Conservation (phyloP, 2,888 invertebrate genomes). For the Amphipoea oculea region DNA sequence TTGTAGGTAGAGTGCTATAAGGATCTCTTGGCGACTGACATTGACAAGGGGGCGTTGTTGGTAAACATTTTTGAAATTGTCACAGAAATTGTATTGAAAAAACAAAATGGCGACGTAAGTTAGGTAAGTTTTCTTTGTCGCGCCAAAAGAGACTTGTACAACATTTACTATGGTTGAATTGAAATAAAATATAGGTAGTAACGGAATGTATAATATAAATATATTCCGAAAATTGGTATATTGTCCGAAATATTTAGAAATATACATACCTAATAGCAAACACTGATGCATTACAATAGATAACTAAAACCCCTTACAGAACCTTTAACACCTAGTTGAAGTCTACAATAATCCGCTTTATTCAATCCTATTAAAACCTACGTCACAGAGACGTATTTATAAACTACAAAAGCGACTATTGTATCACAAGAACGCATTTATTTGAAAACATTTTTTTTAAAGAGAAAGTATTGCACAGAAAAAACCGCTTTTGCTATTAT, state of each 20-base stretch:
- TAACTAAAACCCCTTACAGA: constrained; percentile 36
- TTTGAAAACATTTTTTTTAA: constrained; percentile 11
- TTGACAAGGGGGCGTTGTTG: not conserved
- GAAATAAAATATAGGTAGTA: not conserved
- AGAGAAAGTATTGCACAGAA: constrained; percentile 33
- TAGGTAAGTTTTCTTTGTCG: not conserved
- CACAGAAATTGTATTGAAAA: not conserved
- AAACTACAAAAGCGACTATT: constrained; percentile 25
- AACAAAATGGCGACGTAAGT: too few species aligned
- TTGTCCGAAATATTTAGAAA: not conserved
- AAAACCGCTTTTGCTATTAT: constrained; percentile 2
- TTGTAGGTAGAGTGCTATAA: not conserved
- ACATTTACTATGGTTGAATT: not conserved
- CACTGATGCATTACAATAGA: not conserved
- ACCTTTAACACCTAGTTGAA: constrained; percentile 43
- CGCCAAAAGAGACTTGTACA: not conserved
- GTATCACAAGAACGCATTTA: constrained; percentile 21
- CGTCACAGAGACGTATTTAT: constrained; percentile 23
- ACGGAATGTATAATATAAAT: too few species aligned
- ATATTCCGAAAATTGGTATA: too few species aligned
- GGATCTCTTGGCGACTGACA: too few species aligned
- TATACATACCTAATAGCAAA: not conserved
- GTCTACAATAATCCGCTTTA: constrained; percentile 54
- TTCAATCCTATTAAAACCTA: constrained; percentile 50
- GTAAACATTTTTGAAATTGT: not conserved